A percentile compares a stretch with the other conserved stretches of the same genome.
phyloP scores from a whole-genome alignment of 2,888 invertebrate species.

The Gymnocheta viridis region DNA sequence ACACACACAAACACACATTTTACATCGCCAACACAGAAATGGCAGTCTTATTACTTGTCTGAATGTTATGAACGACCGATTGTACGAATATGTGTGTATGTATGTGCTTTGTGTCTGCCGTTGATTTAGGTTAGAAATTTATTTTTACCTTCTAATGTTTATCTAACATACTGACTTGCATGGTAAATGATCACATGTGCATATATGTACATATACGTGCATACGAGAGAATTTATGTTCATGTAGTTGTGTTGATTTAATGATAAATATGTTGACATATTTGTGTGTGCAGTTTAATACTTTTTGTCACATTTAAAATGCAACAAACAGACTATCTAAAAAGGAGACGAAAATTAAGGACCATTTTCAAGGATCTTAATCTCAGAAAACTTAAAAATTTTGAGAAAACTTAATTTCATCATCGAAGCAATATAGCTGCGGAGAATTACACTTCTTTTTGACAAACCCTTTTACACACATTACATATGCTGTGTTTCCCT shows the following conservation, averaged over 20 bases:
- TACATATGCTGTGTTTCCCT: constrained; percentile 26
- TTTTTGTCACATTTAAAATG: constrained; percentile 24
- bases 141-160: constrained; percentile 65
- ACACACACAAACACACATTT: background rate
- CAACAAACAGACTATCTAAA: constrained; percentile 10
- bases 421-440: background rate
- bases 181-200: constrained; percentile 11
- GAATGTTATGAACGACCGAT: background rate
- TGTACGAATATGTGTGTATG: background rate
- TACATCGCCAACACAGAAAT: background rate
- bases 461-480: background rate
- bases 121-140: constrained; percentile 61
- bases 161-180: constrained; percentile 65
- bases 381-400: background rate
- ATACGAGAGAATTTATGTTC: background rate
- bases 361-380: too few relatives aligned
- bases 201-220: background rate
- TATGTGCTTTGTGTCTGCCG: constrained; percentile 28
- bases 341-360: background rate
- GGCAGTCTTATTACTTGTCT: constrained; percentile 12
- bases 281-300: constrained; percentile 21
- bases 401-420: background rate
- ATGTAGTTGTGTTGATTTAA: constrained; percentile 29
- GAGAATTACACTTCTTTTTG: background rate
- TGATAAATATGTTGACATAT: background rate